phyloP scores from a whole-genome alignment of 2,888 invertebrate genomes.

The Acrobasis consociella region DNA sequence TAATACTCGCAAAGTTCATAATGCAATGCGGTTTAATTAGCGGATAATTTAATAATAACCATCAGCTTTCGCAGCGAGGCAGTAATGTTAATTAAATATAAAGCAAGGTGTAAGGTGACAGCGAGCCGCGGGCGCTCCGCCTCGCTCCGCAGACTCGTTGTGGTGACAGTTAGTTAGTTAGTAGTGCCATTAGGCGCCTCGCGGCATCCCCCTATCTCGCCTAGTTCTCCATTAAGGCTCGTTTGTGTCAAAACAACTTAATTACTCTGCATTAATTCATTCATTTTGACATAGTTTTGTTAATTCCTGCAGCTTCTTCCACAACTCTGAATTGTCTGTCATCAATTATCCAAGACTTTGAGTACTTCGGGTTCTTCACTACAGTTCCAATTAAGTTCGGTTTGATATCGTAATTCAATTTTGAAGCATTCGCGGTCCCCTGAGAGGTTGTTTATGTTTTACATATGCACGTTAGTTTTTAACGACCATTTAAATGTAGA shows the following conservation, averaged over 20 bases:
- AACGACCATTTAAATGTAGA: too few species aligned
- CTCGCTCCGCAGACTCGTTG: constrained; percentile 57
- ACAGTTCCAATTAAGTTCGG: too few species aligned
- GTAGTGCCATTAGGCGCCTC: constrained; percentile 69
- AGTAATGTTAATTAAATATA: constrained; percentile 55
- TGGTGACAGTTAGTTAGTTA: constrained; percentile 71
- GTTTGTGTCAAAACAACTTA: constrained; percentile 72
- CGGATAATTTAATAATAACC: constrained; percentile 49
- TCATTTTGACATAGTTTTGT: constrained; percentile 50
- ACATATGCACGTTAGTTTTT: too few species aligned
- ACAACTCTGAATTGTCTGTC: background rate
- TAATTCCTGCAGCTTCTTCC: constrained; percentile 40
- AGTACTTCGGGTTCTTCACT: too few species aligned
- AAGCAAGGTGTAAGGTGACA: constrained; percentile 51
- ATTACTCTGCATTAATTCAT: constrained; percentile 66
- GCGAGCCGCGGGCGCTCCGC: constrained; percentile 44
- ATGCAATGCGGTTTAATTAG: constrained; percentile 51
- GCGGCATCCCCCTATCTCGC: constrained; percentile 55
- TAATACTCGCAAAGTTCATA: constrained; percentile 11
- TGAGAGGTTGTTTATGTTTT: too few species aligned
- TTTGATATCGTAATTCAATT: too few species aligned
- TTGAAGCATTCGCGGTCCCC: too few species aligned
- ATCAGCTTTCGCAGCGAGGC: constrained; percentile 41
- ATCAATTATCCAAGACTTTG: too few species aligned
- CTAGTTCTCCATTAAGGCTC: constrained; percentile 65